These are phyloP conservation scores for Heliconius hermathena DNA, from an alignment of 1,140 invertebrate genomes.

Conservation along the genomic window DNA sequence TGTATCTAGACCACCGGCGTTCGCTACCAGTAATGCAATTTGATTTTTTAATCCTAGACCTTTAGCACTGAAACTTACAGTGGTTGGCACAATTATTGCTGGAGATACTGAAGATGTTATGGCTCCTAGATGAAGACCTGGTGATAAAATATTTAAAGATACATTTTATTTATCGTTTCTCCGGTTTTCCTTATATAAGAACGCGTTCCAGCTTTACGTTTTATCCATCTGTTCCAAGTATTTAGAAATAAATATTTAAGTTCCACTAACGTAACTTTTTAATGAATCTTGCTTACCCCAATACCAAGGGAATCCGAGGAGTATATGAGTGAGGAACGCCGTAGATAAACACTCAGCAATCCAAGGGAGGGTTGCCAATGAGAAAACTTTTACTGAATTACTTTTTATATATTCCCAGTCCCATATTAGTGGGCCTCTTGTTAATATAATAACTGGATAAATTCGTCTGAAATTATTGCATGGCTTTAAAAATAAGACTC, in stretches of 20 bases:
- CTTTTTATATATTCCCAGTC: conserved; percentile 92
- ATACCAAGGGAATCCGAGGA: conserved; percentile 92
- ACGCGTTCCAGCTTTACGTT: not conserved
- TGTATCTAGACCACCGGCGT: conserved; percentile 91
- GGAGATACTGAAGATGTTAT: conserved; percentile 96
- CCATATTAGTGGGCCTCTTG: conserved; percentile 94
- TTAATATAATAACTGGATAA: conserved; percentile 95
- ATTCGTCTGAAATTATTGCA: conserved; percentile 84
- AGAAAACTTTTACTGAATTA: conserved; percentile 88
- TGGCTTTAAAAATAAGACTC: not conserved
- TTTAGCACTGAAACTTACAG: conserved; percentile 89
- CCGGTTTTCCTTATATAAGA: not conserved
- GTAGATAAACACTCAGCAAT: conserved; percentile 88
- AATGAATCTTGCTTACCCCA: conserved; percentile 84
- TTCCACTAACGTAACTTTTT: conserved; percentile 9
- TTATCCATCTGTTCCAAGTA: conserved; percentile 1
- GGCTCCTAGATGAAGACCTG: conserved; percentile 89
- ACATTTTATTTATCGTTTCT: not conserved
- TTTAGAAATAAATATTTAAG: conserved; percentile 13
- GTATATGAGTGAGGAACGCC: conserved; percentile 86
- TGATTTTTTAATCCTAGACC: conserved; percentile 95
- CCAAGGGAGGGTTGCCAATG: conserved; percentile 94
- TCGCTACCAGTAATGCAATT: conserved; percentile 95
- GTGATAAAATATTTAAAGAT: conserved; percentile 23
- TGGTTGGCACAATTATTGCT: conserved; percentile 95